These are phyloP conservation scores for Thera obeliscata DNA, from an alignment of 2,888 invertebrate genomes.

Conservation along the genomic window DNA sequence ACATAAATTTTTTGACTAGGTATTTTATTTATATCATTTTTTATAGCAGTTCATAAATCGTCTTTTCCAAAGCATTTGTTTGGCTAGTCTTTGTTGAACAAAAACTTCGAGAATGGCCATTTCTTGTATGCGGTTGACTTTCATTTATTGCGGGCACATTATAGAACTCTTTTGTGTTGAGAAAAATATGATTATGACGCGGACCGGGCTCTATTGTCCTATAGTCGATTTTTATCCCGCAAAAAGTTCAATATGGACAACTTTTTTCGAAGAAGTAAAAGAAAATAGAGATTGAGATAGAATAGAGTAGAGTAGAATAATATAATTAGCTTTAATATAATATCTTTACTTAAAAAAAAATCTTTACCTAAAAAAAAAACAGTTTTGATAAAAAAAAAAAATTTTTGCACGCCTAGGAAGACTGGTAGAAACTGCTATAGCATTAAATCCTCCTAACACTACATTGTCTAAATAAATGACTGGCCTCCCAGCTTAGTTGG, in stretches of 20 bases:
- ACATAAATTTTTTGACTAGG: neutral
- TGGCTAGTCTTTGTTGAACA: conserved; percentile 26
- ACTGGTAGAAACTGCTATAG: no score
- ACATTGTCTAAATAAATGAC: no score
- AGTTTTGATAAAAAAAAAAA: no score
- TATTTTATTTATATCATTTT: neutral
- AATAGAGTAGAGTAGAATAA: no score
- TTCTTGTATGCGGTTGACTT: conserved; percentile 67
- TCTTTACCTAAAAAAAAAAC: no score
- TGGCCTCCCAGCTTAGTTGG: no score
- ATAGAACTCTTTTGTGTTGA: conserved; percentile 77
- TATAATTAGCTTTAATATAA: no score
- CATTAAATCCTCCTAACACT: no score
- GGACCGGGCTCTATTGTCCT: conserved; percentile 76
- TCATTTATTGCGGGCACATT: conserved; percentile 79
- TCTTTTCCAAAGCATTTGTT: conserved; percentile 15
- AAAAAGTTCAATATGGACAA: conserved; percentile 68
- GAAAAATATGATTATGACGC: conserved; percentile 82
- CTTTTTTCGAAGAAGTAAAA: conserved; percentile 33
- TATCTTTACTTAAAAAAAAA: no score
- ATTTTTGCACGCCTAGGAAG: no score
- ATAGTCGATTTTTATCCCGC: conserved; percentile 72
- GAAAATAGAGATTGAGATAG: no score
- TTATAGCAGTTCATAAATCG: conserved; percentile 6
- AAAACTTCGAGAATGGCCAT: conserved; percentile 52